These are phyloP conservation scores for Drosophila neocordata DNA, from an alignment of 1,140 invertebrate species.

Conservation along the genomic window DNA sequence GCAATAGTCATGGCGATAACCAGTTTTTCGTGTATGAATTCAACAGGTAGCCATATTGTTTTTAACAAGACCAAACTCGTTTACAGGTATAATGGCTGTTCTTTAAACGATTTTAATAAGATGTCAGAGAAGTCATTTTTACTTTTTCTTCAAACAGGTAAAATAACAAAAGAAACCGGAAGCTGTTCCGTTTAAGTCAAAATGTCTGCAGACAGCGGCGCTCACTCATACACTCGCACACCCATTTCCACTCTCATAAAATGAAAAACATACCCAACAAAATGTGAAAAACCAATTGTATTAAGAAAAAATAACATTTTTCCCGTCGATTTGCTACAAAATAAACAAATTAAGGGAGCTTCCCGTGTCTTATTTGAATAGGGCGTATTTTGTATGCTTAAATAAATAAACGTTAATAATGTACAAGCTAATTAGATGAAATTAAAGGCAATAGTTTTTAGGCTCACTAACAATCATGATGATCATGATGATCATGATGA, in stretches of 20 bases:
- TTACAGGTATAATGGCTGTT: constrained; percentile 50
- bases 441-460: constrained; percentile 38
- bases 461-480: constrained; percentile 8
- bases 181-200: constrained; percentile 51
- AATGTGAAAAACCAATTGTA: constrained; percentile 31
- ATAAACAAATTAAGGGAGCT: constrained; percentile 65
- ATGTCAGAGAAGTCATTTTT: constrained; percentile 31
- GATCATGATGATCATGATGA: constrained; percentile 22
- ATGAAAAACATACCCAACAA: neutral
- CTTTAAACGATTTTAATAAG: constrained; percentile 18
- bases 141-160: constrained; percentile 44
- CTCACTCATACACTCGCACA: constrained; percentile 38
- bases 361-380: constrained; percentile 34
- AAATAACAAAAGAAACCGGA: constrained; percentile 74
- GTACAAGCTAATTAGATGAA: constrained; percentile 70
- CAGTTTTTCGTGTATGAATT: constrained; percentile 55
- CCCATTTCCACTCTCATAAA: constrained; percentile 31
- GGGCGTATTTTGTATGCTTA: constrained; percentile 65
- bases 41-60: constrained; percentile 66
- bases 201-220: constrained; percentile 38
- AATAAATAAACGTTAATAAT: constrained; percentile 69
- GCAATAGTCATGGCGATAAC: constrained; percentile 62
- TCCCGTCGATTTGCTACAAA: constrained; percentile 55
- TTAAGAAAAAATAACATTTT: constrained; percentile 50
- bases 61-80: constrained; percentile 18